Percentiles rank a stretch among this genome's conserved stretches.
Conservation (phyloP, 2,888 invertebrate genomes). For the Drosophila barbarae region DNA sequence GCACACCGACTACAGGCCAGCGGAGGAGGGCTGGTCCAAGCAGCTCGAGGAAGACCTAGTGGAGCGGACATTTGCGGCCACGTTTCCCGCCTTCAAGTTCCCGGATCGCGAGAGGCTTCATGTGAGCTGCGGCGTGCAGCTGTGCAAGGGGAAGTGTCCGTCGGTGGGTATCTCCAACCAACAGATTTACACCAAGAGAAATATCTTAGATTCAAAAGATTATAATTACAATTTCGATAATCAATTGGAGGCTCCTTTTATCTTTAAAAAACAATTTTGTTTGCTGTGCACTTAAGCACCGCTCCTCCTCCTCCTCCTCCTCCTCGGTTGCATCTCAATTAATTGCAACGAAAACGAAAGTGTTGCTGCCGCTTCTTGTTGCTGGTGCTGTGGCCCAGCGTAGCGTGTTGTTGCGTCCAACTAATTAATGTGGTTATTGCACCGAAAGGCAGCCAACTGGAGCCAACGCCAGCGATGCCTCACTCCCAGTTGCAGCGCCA, state of each 20-base stretch:
- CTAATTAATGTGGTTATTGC: slow-evolving; percentile 76
- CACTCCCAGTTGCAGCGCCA: not conserved
- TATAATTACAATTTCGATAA: not conserved
- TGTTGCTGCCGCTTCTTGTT: slow-evolving; percentile 44
- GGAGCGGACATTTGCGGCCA: slow-evolving; percentile 80
- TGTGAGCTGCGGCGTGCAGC: slow-evolving; percentile 87
- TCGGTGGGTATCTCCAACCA: slow-evolving; percentile 80
- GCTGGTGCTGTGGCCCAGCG: slow-evolving; percentile 43
- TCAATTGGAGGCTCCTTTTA: too few relatives aligned
- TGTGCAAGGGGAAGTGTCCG: slow-evolving; percentile 87
- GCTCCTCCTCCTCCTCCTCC: not conserved
- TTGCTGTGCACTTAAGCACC: slow-evolving; percentile 5
- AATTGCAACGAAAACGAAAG: slow-evolving; percentile 73
- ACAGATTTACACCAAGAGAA: slow-evolving; percentile 4
- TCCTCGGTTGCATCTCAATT: slow-evolving; percentile 50
- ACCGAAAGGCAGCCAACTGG: slow-evolving; percentile 75
- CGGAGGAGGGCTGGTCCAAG: slow-evolving; percentile 80
- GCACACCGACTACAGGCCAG: slow-evolving; percentile 72
- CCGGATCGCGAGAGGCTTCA: slow-evolving; percentile 89
- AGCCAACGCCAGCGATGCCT: slow-evolving; percentile 21
- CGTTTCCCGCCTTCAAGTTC: slow-evolving; percentile 91
- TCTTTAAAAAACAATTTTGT: not conserved
- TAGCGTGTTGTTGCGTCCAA: slow-evolving; percentile 46
- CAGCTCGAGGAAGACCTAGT: slow-evolving; percentile 78
- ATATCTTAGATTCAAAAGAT: not conserved